Percentiles rank a stretch among this genome's conserved stretches.
phyloP scores from a whole-genome alignment of 1,140 invertebrate genomes.

The Agrypnia vestita region DNA sequence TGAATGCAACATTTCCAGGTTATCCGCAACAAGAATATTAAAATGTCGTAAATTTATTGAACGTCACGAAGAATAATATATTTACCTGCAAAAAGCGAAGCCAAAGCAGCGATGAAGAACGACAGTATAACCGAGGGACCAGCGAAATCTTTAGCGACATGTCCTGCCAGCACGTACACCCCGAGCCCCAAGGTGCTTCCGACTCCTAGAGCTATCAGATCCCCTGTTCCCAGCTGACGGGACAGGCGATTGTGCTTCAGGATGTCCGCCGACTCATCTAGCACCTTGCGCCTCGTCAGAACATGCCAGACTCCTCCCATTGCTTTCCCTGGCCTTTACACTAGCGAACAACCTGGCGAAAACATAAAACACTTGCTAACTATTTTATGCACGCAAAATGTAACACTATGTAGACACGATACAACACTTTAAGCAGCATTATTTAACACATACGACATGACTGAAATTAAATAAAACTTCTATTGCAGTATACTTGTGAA shows the following conservation, averaged over 20 bases:
- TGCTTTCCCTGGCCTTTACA: conserved; percentile 30
- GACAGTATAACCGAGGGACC: conserved; percentile 80
- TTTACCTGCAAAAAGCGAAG: conserved; percentile 82
- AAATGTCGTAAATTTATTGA: too few species aligned
- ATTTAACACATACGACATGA: not conserved
- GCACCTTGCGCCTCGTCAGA: conserved; percentile 66
- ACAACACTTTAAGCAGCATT: not conserved
- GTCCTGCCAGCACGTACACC: conserved; percentile 80
- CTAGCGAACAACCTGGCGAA: too few species aligned
- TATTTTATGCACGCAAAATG: too few species aligned
- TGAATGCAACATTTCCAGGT: too few species aligned
- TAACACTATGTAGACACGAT: too few species aligned
- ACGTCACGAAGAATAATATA: conserved; percentile 47
- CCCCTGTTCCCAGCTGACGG: conserved; percentile 84
- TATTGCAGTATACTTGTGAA: too few species aligned
- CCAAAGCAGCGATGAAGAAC: conserved; percentile 79
- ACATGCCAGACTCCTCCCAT: conserved; percentile 67
- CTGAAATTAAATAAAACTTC: too few species aligned
- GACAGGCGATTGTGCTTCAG: conserved; percentile 77
- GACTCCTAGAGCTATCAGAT: conserved; percentile 82
- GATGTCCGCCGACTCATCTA: conserved; percentile 63
- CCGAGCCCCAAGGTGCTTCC: conserved; percentile 81
- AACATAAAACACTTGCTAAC: too few species aligned
- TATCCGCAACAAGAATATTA: too few species aligned
- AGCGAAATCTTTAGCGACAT: conserved; percentile 77